phyloP scores from a whole-genome alignment of 2,888 invertebrate species.

The Sericinus montela region DNA sequence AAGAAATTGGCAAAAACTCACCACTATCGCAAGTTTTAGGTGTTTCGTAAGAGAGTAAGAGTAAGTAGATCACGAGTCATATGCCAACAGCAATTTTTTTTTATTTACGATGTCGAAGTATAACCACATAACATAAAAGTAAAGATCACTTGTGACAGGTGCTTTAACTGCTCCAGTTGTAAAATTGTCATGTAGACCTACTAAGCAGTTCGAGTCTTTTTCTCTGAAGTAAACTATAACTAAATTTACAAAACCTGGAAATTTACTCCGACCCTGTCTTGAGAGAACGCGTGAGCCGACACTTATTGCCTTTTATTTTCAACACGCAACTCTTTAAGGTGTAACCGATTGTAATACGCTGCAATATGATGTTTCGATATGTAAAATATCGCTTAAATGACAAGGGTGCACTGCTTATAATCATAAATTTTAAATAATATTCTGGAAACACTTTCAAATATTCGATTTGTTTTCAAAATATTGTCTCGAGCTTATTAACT shows the following conservation, averaged over 20 bases:
- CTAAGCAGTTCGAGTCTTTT: not conserved
- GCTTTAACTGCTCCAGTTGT: slow-evolving; percentile 7
- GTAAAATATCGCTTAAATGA: slow-evolving; percentile 22
- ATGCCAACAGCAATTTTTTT: not conserved
- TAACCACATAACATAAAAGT: slow-evolving; percentile 5
- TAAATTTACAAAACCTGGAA: slow-evolving; percentile 38
- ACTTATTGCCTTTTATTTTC: slow-evolving; percentile 73
- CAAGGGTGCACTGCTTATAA: slow-evolving; percentile 2
- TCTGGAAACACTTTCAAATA: slow-evolving; percentile 2
- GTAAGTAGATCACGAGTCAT: not conserved
- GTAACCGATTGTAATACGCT: slow-evolving; percentile 39
- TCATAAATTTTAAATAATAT: slow-evolving; percentile 10
- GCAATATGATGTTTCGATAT: slow-evolving; percentile 44
- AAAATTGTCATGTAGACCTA: slow-evolving; percentile 6
- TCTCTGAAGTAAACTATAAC: slow-evolving; percentile 5
- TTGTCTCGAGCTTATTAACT: not conserved
- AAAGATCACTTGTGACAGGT: not conserved
- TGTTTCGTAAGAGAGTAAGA: not conserved
- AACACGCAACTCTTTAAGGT: slow-evolving; percentile 58
- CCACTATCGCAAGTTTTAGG: no score
- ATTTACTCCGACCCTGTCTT: slow-evolving; percentile 47
- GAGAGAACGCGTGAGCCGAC: slow-evolving; percentile 54
- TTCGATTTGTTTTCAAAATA: not conserved
- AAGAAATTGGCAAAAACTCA: no score
- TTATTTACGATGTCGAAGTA: slow-evolving; percentile 3